Base-by-base conservation (phyloP, 2,113 vertebrate genomes). In the Ariopsis seemanni region DNA sequence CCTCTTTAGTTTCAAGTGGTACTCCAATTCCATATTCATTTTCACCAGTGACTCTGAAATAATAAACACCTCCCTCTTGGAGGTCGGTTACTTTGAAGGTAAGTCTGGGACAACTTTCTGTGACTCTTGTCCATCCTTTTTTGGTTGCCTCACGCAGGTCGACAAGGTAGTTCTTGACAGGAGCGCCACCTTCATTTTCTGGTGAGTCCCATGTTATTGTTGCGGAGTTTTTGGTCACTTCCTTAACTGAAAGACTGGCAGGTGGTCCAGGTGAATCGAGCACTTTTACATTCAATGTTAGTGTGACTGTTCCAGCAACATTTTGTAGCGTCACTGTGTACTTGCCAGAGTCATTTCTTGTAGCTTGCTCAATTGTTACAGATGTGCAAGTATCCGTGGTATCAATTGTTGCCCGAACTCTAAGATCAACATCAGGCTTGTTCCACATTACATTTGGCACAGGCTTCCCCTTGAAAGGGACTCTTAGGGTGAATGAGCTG, bases 131-230 rank as follows among this genome's bases (percentile, higher is more conserved):
- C 98, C 98, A 99, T 0, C 98, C 97, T 93, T 98, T 99, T 92
- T 97, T 99, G 93, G 97, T 99, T 89, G 98, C 98, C 93, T 99
- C 98, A 77, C 97, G 96, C 91, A 98, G 95, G 94, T 99, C 98
- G 93, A 99, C 93, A 65, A 97, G 94, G 77, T 99, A 99, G 90
- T 99, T 99, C 93, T 97, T 99, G 58, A 99, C 98, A 72, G 96
- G 96, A 92, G 97, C 98, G 82, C 98, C 98, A 77, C 98, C 98
- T 80, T 99, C 98, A 88, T 98, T 99, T 90, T 99, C 98, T 91
- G 98, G 98, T 91, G 96, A 96, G 90, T 99, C 98, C 98, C 98
- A 99, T 77, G 96, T 95, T 85, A 99, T 89, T 57, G 96, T 95
- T 78, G 95, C 97, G 89, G 97, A 97, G 81, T 96, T 96, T 92